Evolutionary conservation across 2,797 vertebrate genomes (phyloP).

Genomic region (Tinamus major): DNA sequence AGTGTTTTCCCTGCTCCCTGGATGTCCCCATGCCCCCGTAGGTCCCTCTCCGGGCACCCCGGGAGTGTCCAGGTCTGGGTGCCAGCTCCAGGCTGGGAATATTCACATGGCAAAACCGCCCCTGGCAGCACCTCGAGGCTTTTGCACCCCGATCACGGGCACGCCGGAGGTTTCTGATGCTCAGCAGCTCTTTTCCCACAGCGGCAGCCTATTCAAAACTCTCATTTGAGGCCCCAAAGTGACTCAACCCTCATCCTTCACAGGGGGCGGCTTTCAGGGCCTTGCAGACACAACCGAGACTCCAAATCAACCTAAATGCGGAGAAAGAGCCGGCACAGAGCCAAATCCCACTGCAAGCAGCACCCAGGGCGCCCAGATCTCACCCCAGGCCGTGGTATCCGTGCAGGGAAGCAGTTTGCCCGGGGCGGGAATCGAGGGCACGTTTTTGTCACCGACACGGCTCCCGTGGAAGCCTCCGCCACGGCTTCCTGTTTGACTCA

Average conservation of each 20-base stretch:
- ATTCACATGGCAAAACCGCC: not conserved
- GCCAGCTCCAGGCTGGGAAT: not conserved
- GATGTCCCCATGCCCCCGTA: not conserved
- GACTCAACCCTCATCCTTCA: no score
- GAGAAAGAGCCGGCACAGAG: not conserved
- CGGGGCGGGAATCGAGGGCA: not conserved
- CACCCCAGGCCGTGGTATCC: rapidly evolving
- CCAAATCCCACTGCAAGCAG: not conserved
- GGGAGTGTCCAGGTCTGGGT: not conserved
- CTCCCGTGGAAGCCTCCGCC: not conserved
- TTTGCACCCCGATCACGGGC: not conserved
- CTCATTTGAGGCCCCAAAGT: no score
- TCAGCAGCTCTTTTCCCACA: rapidly evolving
- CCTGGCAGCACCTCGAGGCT: not conserved
- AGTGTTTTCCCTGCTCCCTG: not conserved
- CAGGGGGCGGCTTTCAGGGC: no score
- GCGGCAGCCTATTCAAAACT: not conserved
- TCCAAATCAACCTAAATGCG: not conserved
- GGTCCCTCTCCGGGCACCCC: not conserved
- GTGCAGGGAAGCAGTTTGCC: rapidly evolving
- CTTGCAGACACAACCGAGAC: no score
- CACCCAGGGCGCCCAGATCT: rapidly evolving
- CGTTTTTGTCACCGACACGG: rapidly evolving
- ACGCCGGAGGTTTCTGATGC: not conserved
- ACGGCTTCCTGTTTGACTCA: conserved; percentile 84